A percentile compares a stretch with the other conserved stretches of the same genome.
phyloP scores from a whole-genome alignment of 2,113 vertebrate species.

The Pithys albifrons region DNA sequence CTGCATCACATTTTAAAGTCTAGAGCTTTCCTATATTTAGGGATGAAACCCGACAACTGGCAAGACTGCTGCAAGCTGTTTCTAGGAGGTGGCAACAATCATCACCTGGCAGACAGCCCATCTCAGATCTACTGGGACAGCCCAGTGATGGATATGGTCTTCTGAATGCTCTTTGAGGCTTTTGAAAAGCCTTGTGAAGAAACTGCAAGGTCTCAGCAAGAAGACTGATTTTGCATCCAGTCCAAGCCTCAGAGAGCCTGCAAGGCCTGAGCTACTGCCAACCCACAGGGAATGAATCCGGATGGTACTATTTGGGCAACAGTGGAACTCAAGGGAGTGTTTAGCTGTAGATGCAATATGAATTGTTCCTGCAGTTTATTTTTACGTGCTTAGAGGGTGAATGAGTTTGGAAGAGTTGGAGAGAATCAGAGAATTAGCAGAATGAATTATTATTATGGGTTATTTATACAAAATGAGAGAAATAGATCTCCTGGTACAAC shows the following conservation, averaged over 20 bases:
- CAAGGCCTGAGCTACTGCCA: neutral
- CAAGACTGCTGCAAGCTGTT: conserved; percentile 24
- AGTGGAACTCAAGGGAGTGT: neutral
- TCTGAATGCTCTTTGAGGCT: neutral
- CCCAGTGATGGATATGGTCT: neutral
- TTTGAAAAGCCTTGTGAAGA: neutral
- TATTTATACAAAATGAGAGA: conserved; percentile 1
- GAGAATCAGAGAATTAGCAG: neutral
- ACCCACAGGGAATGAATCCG: neutral
- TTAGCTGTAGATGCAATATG: neutral
- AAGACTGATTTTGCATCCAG: neutral
- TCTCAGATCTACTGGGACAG: neutral
- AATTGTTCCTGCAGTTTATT: conserved; percentile 49
- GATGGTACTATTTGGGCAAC: neutral
- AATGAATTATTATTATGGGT: neutral
- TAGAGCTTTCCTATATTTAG: conserved; percentile 37
- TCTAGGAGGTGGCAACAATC: neutral
- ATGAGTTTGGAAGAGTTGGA: neutral
- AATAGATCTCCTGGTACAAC: neutral
- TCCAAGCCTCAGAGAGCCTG: neutral
- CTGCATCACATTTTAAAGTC: neutral
- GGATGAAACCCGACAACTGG: neutral
- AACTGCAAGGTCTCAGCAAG: neutral
- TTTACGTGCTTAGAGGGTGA: neutral
- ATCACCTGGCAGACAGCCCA: conserved; percentile 31